phyloP scores from a whole-genome alignment of 2,113 vertebrate species.

The Hyperopisus bebe region DNA sequence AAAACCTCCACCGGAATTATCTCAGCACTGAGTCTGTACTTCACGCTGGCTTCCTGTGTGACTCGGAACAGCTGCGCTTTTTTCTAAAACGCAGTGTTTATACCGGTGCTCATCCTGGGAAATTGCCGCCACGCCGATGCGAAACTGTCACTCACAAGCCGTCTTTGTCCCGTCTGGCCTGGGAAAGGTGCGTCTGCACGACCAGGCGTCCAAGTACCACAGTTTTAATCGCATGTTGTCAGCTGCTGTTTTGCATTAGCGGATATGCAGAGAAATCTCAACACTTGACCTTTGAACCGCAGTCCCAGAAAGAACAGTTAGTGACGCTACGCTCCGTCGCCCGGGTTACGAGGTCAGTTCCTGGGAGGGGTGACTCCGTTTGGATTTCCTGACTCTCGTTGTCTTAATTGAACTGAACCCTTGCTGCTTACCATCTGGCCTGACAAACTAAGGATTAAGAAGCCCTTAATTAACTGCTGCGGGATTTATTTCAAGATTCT shows the following conservation, averaged over 20 bases:
- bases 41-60: not conserved
- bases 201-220: not conserved
- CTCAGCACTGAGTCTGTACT: not conserved
- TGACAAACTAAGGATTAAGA: not conserved
- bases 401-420: not conserved
- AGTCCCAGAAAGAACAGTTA: not conserved
- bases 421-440: not conserved
- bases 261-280: not conserved
- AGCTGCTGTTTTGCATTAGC: not conserved
- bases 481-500: not conserved
- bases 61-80: not conserved
- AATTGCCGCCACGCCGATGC: too few relatives aligned
- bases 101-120: not conserved
- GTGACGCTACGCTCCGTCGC: not conserved
- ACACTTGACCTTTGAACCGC: not conserved
- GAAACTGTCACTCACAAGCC: not conserved
- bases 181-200: not conserved
- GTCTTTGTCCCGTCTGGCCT: not conserved
- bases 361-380: not conserved
- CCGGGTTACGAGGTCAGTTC: not conserved
- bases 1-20: not conserved
- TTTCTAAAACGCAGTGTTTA: not conserved
- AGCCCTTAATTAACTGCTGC: not conserved
- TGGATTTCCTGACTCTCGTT: not conserved
- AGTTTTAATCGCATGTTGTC: not conserved